Evolutionary conservation across 1,140 invertebrate genomes (phyloP), one percentile per base, ranked within the genome.

Genomic region (Anoplolepis gracilipes): DNA sequence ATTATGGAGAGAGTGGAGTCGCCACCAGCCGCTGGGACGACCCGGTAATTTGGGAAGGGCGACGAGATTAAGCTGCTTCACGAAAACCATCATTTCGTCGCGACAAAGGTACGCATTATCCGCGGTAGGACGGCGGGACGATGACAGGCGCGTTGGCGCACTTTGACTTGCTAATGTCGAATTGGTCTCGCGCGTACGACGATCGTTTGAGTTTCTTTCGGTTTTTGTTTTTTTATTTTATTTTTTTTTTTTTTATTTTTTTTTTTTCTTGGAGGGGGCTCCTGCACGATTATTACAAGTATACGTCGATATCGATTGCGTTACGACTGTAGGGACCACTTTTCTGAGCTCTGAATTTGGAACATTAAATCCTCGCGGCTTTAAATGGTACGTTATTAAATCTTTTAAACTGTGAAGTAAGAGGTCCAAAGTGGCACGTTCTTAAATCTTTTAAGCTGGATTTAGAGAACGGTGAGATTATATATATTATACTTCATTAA

Each of bases 11-110:
- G 11, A 49, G 87, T 84, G 70, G 89, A 91, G 90, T 92, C 87
- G 85, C 88, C 84, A 77, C 64, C 62, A 72, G 72, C 72, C 69
- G 59, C 55, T 62, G 39, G 88, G 75, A 90, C 88, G 76, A 91
- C 88, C 92, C 87, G 73, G 85, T 82, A 93, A 94, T 94, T 94
- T 93, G 84, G 85, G 86, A 89, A 91, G 91, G 91, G 79, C 91
- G 89, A 92, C 87, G 89, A 78, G 89, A 94, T 92, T 93, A 94
- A 92, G 91, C 92, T 88, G 85, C 87, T 81, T 78, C 81, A 69
- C 77, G 84, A 92, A 92, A 90, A 92, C 92, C 86, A 92, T 94
- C 90, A 94, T 94, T 94, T 93, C 65, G 57, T 73, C 87, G 86
- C 77, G 85, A 82, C 86, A 61, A 19, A 84, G 87, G 90, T 89